Percentiles rank a stretch among this genome's conserved stretches.
Evolutionary conservation across 1,140 invertebrate species (phyloP).

Genomic region (Dufourea novaeangliae): DNA sequence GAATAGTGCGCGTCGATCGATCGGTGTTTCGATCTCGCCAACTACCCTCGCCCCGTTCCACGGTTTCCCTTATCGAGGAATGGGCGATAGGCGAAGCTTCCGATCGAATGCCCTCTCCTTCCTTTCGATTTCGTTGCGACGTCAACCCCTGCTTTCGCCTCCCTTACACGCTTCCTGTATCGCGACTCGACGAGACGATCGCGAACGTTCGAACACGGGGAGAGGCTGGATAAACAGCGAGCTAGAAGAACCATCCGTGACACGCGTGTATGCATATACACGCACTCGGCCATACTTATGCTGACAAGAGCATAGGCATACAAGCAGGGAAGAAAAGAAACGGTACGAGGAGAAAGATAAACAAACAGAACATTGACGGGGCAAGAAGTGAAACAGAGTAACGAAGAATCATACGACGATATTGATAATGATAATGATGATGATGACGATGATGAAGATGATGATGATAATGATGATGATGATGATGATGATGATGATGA

Average conservation of each 20-base stretch:
- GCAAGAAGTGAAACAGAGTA: neutral
- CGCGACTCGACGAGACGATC: neutral
- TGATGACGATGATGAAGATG: neutral
- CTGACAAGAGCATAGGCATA: neutral
- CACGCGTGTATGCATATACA: slow-evolving; percentile 2
- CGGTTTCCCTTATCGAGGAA: neutral
- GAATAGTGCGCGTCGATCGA: neutral
- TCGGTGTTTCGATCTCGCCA: slow-evolving; percentile 2
- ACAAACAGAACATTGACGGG: slow-evolving; percentile 10
- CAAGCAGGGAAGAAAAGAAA: neutral
- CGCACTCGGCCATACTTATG: neutral
- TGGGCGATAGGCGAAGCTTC: neutral
- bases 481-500: neutral
- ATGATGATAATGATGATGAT: neutral
- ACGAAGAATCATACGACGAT: neutral
- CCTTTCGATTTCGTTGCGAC: slow-evolving; percentile 11
- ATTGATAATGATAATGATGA: neutral
- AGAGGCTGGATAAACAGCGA: neutral
- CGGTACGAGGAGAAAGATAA: neutral
- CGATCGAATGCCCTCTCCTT: neutral
- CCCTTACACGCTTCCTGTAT: neutral
- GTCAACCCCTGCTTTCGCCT: neutral
- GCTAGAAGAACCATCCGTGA: neutral
- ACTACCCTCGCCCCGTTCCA: neutral
- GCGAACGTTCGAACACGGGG: neutral